Conservation (phyloP, 1,140 invertebrate species). For the Eubasilissa regina region DNA sequence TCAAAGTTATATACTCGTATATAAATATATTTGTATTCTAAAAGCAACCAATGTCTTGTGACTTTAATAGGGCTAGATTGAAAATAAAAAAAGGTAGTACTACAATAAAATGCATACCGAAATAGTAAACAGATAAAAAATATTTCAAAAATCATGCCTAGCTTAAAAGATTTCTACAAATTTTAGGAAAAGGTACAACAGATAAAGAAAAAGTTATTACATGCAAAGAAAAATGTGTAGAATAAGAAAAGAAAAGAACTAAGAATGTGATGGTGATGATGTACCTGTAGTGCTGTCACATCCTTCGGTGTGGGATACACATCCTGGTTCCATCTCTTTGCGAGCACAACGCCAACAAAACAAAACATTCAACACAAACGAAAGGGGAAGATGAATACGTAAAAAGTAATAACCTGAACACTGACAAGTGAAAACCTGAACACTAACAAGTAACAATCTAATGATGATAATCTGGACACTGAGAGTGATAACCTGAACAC, state of each 20-base stretch:
- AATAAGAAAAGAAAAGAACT: constrained; percentile 40
- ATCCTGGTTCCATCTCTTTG: constrained; percentile 80
- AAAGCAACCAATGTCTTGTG: not conserved
- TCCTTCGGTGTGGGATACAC: constrained; percentile 84
- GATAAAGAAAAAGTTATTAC: constrained; percentile 19
- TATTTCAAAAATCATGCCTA: constrained; percentile 12
- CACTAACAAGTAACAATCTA: not conserved
- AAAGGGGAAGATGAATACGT: constrained; percentile 24
- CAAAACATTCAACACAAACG: constrained; percentile 59
- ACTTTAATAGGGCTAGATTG: not conserved
- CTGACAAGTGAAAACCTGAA: constrained; percentile 21
- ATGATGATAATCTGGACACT: too few relatives aligned
- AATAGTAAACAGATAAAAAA: not conserved
- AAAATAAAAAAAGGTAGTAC: not conserved
- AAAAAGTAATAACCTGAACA: not conserved
- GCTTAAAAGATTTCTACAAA: not conserved
- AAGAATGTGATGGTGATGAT: constrained; percentile 44
- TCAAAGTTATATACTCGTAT: too few relatives aligned
- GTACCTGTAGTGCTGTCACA: constrained; percentile 87
- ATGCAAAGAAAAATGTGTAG: constrained; percentile 43
- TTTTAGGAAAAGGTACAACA: too few relatives aligned
- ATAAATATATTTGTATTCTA: too few relatives aligned
- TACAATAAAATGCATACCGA: constrained; percentile 6
- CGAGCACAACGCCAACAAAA: constrained; percentile 55
- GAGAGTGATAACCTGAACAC: not conserved